Base-by-base conservation (phyloP, 2,888 invertebrate genomes). In the Drosophila neonasuta region DNA sequence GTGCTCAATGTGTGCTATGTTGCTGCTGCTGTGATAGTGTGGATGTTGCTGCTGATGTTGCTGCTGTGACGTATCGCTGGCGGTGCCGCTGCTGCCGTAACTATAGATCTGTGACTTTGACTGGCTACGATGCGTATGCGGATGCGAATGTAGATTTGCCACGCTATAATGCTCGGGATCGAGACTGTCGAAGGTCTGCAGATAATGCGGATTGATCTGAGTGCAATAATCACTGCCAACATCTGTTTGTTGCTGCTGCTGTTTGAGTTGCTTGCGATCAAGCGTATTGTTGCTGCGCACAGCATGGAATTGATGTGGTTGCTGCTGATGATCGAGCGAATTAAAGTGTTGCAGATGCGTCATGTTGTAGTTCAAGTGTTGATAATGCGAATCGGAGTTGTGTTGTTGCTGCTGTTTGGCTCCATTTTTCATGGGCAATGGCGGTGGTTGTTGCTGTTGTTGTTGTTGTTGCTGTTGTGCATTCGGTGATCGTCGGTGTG, bases 101-200 rank as follows among this genome's bases (percentile, higher is more conserved):
- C 89, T 80, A 70, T 90, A 89, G 42, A 90, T 90, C 62, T 90
- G 89, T 13, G 89, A 88, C 68, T 90, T 90, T 3, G 90, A 90
- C 41, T 89, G 90, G 51, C 89, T 89, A 72, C 89, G 89, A 78
- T 86, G 84, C 32, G 82, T 75, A 59, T 77, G 79, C 48, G 62
- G 55, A 17, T 78, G 77, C 24, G 58, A 10, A 44, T 59, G 58
- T 20, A 71, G 55, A 44, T 68, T 90, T 66, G 89, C 88, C 61
- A 89, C 89, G 68, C 88, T 89, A 30, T 89, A 90, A 55, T 88
- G 89, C 72, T 90, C 90, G 36, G 87, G 89, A 69, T 90, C 90
- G 17, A 90, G 74, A 48, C 88, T 88, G 42, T 90, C 90, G 46
- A 90, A 89, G 0, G 90, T 88, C 71, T 90, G 90, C 63, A 90